Conservation (phyloP, 2,797 vertebrate genomes). For the Pangasius djambal region DNA sequence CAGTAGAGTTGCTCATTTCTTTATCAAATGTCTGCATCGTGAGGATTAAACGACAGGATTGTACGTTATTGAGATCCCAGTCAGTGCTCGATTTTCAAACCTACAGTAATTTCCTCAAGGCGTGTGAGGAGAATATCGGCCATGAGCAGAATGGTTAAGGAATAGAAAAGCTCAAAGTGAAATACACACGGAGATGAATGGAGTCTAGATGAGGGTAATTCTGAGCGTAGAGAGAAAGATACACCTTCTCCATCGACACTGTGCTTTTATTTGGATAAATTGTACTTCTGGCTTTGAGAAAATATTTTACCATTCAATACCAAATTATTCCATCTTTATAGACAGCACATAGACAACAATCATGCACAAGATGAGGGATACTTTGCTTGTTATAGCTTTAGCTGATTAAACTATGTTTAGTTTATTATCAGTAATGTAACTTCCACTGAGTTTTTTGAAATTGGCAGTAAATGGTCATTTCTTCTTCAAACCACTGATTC, state of each 20-base stretch:
- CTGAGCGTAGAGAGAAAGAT: not conserved
- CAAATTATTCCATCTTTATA: not conserved
- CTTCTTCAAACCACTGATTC: not conserved
- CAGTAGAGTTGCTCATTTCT: not conserved
- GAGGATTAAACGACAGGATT: not conserved
- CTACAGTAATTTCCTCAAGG: conserved; percentile 16
- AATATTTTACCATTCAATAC: not conserved
- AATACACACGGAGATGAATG: not conserved
- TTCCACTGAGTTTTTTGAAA: not conserved
- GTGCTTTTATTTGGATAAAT: not conserved
- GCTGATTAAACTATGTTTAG: not conserved
- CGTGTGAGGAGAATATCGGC: not conserved
- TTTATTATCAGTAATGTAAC: not conserved
- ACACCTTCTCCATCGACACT: not conserved
- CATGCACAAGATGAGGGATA: not conserved
- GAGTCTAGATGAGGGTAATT: not conserved
- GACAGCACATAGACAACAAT: not conserved
- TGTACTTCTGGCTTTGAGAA: not conserved
- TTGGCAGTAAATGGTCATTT: not conserved
- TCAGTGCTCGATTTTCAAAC: not conserved
- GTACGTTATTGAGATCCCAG: conserved; percentile 7
- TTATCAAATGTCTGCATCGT: conserved; percentile 2
- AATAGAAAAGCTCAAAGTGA: not conserved
- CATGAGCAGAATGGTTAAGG: not conserved
- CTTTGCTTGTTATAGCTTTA: not conserved